Evolutionary conservation across 2,888 invertebrate species (phyloP).

Genomic region (Achlya flavicornis): DNA sequence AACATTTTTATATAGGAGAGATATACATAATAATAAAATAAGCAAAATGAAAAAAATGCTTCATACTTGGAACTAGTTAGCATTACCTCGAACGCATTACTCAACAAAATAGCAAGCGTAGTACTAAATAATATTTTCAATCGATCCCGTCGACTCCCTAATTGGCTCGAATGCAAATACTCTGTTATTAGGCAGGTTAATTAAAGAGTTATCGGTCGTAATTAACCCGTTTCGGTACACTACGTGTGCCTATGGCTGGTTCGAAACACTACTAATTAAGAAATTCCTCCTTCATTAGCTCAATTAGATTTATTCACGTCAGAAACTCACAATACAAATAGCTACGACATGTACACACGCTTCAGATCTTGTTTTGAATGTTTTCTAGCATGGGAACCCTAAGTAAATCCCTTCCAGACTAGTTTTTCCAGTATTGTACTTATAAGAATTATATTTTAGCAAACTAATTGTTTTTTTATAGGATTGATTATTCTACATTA

Average conservation of each 20-base stretch:
- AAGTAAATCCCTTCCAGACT: neutral
- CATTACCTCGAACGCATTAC: neutral
- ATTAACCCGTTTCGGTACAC: conserved; percentile 80
- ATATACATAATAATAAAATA: no score
- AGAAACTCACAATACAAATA: conserved; percentile 46
- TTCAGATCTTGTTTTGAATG: conserved; percentile 27
- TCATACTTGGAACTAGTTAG: neutral
- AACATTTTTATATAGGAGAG: no score
- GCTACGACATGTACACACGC: conserved; percentile 27
- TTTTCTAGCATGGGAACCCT: neutral
- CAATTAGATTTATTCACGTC: conserved; percentile 77
- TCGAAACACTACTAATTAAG: conserved; percentile 80
- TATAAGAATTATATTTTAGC: neutral
- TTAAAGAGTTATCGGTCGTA: conserved; percentile 81
- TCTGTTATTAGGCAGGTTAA: conserved; percentile 82
- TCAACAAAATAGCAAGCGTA: conserved; percentile 29
- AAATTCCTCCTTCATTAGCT: conserved; percentile 80
- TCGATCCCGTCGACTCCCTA: conserved; percentile 63
- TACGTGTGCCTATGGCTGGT: conserved; percentile 72
- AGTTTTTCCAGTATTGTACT: neutral
- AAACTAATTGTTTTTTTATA: conserved; percentile 12
- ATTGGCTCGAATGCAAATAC: conserved; percentile 79
- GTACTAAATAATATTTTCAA: conserved; percentile 55
- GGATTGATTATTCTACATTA: no score
- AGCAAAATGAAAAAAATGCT: neutral